Conservation (phyloP, 2,888 invertebrate species). For the Tinea pellionella region DNA sequence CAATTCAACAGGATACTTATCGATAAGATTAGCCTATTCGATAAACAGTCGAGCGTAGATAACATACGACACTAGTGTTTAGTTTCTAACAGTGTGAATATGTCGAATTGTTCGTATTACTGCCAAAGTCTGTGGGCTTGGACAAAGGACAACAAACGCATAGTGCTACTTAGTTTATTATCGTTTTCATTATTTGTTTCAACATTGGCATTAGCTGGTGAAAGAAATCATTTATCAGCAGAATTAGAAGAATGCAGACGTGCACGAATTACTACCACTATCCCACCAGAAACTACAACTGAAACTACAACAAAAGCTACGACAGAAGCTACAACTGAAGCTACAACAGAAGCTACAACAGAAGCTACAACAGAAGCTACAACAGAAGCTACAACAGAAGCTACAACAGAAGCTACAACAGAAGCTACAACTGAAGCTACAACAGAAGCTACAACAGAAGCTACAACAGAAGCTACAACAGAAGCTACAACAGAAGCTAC, state of each 20-base stretch:
- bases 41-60: neutral
- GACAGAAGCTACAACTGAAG: neutral
- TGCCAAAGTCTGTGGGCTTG: constrained; percentile 36
- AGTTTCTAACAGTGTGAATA: neutral
- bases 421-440: constrained; percentile 10
- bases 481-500: constrained; percentile 8
- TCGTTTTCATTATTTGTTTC: constrained; percentile 51
- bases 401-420: neutral
- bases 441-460: neutral
- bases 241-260: constrained; percentile 25
- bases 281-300: neutral
- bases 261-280: neutral
- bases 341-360: neutral
- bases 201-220: constrained; percentile 40
- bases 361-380: neutral
- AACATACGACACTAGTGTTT: neutral
- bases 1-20: neutral
- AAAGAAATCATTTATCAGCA: constrained; percentile 31
- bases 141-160: constrained; percentile 51
- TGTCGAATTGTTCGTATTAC: constrained; percentile 37
- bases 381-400: neutral
- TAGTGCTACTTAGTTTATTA: constrained; percentile 42
- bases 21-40: neutral
- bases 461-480: neutral
- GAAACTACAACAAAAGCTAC: constrained; percentile 1